Percentiles rank a stretch among this genome's conserved stretches.
Evolutionary conservation across 2,888 invertebrate genomes (phyloP).

Genomic region (Sisyra nigra): DNA sequence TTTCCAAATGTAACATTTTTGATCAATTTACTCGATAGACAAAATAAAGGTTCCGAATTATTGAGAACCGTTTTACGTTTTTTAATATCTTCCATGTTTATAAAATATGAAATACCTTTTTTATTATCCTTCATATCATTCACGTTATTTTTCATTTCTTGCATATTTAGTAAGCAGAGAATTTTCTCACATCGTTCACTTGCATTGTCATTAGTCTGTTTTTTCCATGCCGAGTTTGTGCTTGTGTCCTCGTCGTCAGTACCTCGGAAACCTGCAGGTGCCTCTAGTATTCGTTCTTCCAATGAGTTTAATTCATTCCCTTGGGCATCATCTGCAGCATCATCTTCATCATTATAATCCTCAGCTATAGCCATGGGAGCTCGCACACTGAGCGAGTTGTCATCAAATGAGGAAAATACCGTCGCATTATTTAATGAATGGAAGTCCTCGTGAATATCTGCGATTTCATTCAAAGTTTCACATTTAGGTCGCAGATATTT

Average conservation of each 20-base stretch:
- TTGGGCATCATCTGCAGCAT: neutral
- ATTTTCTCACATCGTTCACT: conserved; percentile 6
- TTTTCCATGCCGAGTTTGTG: neutral
- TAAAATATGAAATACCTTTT: too few relatives aligned
- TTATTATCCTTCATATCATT: too few relatives aligned
- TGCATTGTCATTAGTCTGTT: conserved; percentile 2
- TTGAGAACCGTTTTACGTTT: too few relatives aligned
- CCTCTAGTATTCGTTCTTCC: conserved; percentile 3
- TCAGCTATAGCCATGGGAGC: conserved; percentile 3
- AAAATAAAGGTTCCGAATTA: too few relatives aligned
- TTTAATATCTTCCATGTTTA: too few relatives aligned
- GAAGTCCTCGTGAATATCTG: neutral
- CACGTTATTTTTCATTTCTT: too few relatives aligned
- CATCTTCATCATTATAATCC: neutral
- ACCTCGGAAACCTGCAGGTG: conserved; percentile 1
- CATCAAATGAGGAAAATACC: neutral
- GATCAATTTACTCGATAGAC: too few relatives aligned
- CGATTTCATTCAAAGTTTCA: too few relatives aligned
- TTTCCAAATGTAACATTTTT: too few relatives aligned
- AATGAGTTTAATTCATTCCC: too few relatives aligned
- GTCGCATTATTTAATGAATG: neutral
- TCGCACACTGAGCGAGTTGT: neutral
- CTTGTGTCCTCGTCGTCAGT: neutral
- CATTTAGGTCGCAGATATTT: too few relatives aligned
- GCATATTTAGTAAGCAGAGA: too few relatives aligned